These are phyloP conservation scores for Eulemur rubriventer DNA, from an alignment of 2,797 vertebrate species.

Conservation along the genomic window DNA sequence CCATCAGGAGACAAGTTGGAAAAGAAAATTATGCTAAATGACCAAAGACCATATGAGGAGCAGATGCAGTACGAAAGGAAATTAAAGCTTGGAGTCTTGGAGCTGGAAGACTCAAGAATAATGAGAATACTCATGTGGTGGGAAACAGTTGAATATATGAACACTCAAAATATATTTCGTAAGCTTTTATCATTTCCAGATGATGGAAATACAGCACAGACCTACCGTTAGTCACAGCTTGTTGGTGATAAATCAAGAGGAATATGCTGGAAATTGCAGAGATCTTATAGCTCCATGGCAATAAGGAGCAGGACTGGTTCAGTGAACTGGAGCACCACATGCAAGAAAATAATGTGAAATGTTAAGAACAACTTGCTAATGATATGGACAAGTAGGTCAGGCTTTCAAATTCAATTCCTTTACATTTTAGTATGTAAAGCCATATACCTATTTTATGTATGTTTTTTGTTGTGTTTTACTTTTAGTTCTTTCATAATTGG, in stretches of 20 bases:
- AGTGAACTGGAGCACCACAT: neutral
- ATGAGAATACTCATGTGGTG: neutral
- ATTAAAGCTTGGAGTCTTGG: neutral
- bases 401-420: neutral
- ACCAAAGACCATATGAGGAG: neutral
- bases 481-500: neutral
- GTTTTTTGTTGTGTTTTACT: neutral
- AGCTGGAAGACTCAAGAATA: neutral
- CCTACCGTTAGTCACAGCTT: neutral
- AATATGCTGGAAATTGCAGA: neutral
- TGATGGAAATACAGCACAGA: neutral
- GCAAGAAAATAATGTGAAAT: neutral
- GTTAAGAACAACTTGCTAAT: neutral
- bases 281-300: neutral
- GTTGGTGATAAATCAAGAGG: neutral
- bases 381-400: neutral
- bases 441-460: neutral
- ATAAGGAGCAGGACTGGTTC: neutral
- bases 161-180: neutral
- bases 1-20: neutral
- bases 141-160: neutral
- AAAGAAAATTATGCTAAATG: neutral
- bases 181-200: slow-evolving; percentile 31
- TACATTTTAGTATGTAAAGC: neutral
- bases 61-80: neutral